Percentiles rank a stretch among this genome's conserved stretches.
phyloP scores from a whole-genome alignment of 2,113 vertebrate species.

The Nyctereutes procyonoides region DNA sequence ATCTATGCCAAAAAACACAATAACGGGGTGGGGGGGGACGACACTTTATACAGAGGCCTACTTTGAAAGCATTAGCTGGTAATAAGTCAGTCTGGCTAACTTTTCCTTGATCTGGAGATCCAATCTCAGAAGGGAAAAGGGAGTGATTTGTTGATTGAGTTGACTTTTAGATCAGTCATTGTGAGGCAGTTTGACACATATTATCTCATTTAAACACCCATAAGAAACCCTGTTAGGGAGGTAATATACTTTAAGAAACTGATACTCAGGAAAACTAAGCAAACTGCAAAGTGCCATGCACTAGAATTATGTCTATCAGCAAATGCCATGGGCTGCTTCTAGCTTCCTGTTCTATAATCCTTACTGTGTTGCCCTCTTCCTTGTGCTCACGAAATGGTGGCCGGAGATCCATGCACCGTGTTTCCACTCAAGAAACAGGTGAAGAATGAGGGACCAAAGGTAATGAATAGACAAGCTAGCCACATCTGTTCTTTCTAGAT shows the following conservation, averaged over 20 bases:
- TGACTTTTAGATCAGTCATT: background rate
- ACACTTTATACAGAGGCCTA: slow-evolving; percentile 3
- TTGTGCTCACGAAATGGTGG: background rate
- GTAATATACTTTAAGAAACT: background rate
- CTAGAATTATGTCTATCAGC: background rate
- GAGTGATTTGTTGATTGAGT: background rate
- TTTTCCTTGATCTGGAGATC: slow-evolving; percentile 21
- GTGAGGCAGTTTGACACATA: background rate
- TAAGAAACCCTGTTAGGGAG: background rate
- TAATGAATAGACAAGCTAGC: background rate
- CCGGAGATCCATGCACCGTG: background rate
- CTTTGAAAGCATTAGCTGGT: slow-evolving; percentile 29
- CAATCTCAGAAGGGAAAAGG: background rate
- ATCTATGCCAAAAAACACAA: background rate
- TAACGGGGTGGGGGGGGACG: too few species aligned
- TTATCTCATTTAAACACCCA: background rate
- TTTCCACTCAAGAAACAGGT: background rate
- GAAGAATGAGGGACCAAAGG: background rate
- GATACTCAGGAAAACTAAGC: slow-evolving; percentile 5
- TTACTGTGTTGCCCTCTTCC: background rate
- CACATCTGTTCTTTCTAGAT: background rate
- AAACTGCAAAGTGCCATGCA: background rate
- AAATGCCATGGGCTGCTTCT: background rate
- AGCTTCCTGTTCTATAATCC: background rate
- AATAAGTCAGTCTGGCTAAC: background rate